phyloP scores from a whole-genome alignment of 2,797 vertebrate genomes.

The Chlorospingus semifuscus region DNA sequence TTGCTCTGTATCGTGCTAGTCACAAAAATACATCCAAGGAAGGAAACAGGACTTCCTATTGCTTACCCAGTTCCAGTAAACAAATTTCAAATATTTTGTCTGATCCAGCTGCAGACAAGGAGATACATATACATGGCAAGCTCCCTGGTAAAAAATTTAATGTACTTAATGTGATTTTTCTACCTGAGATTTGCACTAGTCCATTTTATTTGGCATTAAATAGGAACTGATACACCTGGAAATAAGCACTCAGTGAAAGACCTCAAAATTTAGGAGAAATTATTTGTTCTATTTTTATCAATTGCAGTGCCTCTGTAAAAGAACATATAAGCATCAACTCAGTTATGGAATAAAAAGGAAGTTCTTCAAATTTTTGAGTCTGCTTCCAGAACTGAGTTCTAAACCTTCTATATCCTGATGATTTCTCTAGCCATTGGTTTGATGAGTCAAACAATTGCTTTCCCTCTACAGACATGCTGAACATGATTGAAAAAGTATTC shows the following conservation, averaged over 20 bases:
- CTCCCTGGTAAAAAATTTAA: not conserved
- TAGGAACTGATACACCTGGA: not conserved
- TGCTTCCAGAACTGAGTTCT: not conserved
- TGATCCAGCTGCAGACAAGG: not conserved
- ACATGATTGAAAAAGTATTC: not conserved
- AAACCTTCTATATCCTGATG: not conserved
- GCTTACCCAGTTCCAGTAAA: not conserved
- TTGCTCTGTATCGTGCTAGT: not conserved
- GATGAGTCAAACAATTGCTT: not conserved
- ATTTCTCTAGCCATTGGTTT: not conserved
- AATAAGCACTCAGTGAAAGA: not conserved
- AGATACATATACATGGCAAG: not conserved
- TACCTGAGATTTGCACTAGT: not conserved
- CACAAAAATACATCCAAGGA: not conserved
- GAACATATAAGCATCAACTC: not conserved
- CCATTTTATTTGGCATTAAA: not conserved
- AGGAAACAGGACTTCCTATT: slow-evolving; percentile 29
- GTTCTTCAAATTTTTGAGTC: not conserved
- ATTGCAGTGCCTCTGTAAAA: not conserved
- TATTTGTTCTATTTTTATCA: not conserved
- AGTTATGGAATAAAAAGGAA: not conserved
- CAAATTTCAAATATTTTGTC: not conserved
- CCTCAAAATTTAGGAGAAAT: not conserved
- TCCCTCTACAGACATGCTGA: not conserved
- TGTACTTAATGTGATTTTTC: not conserved